phyloP scores from a whole-genome alignment of 2,113 vertebrate genomes.

The Anoura caudifer region DNA sequence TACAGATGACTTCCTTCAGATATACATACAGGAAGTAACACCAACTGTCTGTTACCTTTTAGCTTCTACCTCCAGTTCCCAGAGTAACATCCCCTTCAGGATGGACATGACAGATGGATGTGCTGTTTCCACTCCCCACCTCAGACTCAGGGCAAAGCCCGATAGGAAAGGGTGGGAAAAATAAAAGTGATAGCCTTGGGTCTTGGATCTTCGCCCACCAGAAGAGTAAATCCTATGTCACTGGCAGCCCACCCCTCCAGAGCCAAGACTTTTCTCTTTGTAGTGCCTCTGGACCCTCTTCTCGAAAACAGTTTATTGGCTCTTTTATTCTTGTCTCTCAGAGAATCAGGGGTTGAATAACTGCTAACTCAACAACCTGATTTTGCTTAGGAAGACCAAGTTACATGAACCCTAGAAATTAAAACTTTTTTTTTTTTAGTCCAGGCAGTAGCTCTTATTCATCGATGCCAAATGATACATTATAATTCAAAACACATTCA shows the following conservation, averaged over 20 bases:
- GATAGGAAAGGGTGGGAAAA: neutral
- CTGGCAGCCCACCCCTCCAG: neutral
- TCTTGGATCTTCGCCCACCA: neutral
- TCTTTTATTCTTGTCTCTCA: neutral
- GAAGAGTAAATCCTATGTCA: neutral
- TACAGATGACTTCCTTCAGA: neutral
- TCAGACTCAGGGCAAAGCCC: neutral
- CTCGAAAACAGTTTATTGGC: neutral
- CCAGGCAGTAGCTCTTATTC: neutral
- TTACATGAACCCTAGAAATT: neutral
- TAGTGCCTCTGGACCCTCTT: neutral
- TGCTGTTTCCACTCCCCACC: too few relatives aligned
- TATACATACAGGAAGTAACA: neutral
- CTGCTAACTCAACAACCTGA: neutral
- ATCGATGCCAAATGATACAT: neutral
- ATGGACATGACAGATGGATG: neutral
- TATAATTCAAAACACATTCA: conserved; percentile 12
- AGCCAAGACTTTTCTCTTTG: neutral
- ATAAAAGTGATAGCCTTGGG: neutral
- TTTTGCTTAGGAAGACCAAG: neutral
- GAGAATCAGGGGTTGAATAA: neutral
- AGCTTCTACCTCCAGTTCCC: neutral
- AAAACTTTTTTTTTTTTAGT: neutral
- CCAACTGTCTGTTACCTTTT: neutral
- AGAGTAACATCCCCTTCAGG: neutral